phyloP scores from a whole-genome alignment of 2,888 invertebrate species.

The Nymphalis urticae region DNA sequence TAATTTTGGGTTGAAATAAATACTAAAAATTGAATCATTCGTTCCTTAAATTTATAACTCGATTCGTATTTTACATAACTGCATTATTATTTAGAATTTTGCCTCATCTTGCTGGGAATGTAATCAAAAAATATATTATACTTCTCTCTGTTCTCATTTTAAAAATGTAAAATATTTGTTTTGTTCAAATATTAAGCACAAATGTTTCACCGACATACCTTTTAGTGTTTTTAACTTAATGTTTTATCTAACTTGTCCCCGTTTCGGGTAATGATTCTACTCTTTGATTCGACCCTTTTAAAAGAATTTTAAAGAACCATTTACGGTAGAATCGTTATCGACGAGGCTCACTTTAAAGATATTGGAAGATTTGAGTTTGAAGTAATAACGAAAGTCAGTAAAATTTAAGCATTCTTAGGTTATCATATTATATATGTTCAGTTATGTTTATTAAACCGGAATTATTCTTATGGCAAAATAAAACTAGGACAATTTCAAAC shows the following conservation, averaged over 20 bases:
- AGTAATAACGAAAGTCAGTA: background rate
- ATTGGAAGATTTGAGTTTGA: background rate
- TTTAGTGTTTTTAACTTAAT: slow-evolving; percentile 1
- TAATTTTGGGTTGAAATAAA: too few relatives aligned
- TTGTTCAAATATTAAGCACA: background rate
- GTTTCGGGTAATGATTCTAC: background rate
- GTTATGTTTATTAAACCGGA: too few relatives aligned
- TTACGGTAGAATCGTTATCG: background rate
- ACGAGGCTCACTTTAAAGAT: background rate
- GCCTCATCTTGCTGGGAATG: background rate
- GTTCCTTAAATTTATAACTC: too few relatives aligned
- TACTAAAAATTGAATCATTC: too few relatives aligned
- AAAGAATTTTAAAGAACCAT: slow-evolving; percentile 2
- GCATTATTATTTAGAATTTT: background rate
- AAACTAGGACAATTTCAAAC: too few relatives aligned
- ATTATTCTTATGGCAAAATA: too few relatives aligned
- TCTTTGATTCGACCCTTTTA: background rate
- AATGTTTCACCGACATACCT: slow-evolving; percentile 1
- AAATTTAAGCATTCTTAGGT: too few relatives aligned
- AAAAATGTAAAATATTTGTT: background rate
- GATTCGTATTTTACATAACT: background rate
- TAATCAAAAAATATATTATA: background rate
- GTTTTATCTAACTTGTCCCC: slow-evolving; percentile 11
- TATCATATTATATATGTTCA: too few relatives aligned
- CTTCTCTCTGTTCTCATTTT: background rate